Evolutionary conservation across 2,797 vertebrate species (phyloP).

Genomic region (Pelodytes ibericus): DNA sequence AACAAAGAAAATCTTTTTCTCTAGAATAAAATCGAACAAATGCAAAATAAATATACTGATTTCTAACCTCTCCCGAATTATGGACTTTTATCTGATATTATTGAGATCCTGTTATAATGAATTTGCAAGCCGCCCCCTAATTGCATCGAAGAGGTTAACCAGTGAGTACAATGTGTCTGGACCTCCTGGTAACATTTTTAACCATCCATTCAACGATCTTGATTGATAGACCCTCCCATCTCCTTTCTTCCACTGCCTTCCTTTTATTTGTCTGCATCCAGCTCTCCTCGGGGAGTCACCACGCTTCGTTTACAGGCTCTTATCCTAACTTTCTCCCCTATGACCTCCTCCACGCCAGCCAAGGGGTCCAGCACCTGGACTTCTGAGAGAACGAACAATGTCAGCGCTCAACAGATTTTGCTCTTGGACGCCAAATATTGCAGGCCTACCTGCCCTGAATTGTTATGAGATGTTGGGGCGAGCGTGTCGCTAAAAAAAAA

Average conservation of each 20-base stretch:
- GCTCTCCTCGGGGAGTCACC: slow-evolving; percentile 51
- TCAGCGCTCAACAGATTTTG: slow-evolving; percentile 41
- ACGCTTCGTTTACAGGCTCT: slow-evolving; percentile 47
- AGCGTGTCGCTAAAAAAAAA: slow-evolving; percentile 19
- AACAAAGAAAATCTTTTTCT: neutral
- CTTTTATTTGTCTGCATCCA: slow-evolving; percentile 43
- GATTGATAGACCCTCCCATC: slow-evolving; percentile 53
- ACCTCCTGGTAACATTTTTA: slow-evolving; percentile 47
- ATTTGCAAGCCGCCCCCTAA: neutral
- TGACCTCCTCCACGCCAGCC: slow-evolving; percentile 46
- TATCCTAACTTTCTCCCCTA: slow-evolving; percentile 46
- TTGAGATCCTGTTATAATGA: neutral
- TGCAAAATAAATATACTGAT: neutral
- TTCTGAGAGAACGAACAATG: slow-evolving; percentile 41
- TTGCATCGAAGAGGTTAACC: slow-evolving; percentile 43
- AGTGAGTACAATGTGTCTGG: slow-evolving; percentile 26
- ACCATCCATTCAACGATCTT: slow-evolving; percentile 46
- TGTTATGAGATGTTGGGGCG: slow-evolving; percentile 25
- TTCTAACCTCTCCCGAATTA: neutral
- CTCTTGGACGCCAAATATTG: slow-evolving; percentile 41
- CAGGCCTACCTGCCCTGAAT: slow-evolving; percentile 49
- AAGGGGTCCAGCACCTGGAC: slow-evolving; percentile 42
- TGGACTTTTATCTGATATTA: neutral
- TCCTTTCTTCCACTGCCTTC: slow-evolving; percentile 35
- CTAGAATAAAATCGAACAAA: neutral